Percentiles rank a stretch among this genome's conserved stretches.
phyloP scores from a whole-genome alignment of 2,797 vertebrate species.

The Argyrosomus regius region DNA sequence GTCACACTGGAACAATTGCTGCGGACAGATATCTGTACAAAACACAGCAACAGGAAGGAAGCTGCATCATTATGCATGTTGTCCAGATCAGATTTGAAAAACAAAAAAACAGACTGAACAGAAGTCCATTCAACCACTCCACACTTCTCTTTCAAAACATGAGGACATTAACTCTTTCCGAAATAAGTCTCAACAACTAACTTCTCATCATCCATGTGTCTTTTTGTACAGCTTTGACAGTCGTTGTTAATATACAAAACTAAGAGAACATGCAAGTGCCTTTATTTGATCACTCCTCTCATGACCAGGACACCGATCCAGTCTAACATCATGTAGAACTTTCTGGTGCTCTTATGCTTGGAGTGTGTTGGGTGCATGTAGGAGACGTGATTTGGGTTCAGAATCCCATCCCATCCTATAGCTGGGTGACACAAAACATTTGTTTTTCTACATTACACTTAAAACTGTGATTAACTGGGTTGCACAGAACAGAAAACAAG shows the following conservation, averaged over 20 bases:
- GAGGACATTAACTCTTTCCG: neutral
- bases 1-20: constrained; percentile 3
- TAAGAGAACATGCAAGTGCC: neutral
- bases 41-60: neutral
- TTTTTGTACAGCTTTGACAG: neutral
- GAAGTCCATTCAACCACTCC: neutral
- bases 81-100: neutral
- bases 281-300: neutral
- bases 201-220: neutral
- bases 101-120: neutral
- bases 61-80: neutral
- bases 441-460: no score
- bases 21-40: neutral
- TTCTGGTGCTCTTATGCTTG: no score
- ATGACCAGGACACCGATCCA: no score
- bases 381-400: no score
- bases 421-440: no score
- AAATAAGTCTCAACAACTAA: neutral
- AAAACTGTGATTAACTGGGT: no score
- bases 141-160: neutral
- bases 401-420: no score
- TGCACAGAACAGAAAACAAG: no score
- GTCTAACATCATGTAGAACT: no score
- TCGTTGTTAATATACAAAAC: no score
- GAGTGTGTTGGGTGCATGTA: no score